These are phyloP conservation scores for Pseudolaguvia tuberculata DNA, from an alignment of 2,113 vertebrate genomes.

Conservation along the genomic window DNA sequence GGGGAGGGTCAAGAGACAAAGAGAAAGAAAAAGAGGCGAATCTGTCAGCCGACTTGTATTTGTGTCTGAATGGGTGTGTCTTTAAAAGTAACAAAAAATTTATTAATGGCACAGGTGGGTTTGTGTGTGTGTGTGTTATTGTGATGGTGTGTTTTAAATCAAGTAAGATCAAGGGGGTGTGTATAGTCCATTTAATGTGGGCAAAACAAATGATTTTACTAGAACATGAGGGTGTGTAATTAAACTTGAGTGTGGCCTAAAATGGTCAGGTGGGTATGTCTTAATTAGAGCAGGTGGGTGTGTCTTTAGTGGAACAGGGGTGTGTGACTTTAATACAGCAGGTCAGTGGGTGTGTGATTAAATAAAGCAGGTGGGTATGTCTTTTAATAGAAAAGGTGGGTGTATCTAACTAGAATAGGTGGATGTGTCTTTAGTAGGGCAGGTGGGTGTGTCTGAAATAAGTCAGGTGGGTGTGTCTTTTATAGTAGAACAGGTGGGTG, in stretches of 20 bases:
- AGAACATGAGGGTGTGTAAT: neutral
- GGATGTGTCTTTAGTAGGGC: neutral
- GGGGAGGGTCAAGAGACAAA: neutral
- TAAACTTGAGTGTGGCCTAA: neutral
- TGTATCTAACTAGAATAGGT: neutral
- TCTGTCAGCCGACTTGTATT: neutral
- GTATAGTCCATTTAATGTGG: neutral
- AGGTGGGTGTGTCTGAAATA: neutral
- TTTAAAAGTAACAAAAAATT: neutral
- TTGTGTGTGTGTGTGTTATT: too few species aligned
- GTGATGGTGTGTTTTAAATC: too few species aligned
- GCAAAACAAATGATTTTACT: neutral
- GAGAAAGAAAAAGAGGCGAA: conserved; percentile 11
- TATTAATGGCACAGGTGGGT: too few species aligned
- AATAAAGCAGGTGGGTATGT: neutral
- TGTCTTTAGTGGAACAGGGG: too few species aligned
- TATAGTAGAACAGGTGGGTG: too few species aligned
- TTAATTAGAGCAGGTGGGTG: neutral
- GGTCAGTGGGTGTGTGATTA: too few species aligned
- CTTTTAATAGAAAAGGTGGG: neutral
- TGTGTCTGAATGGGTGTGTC: conserved; percentile 2
- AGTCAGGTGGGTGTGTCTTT: too few species aligned
- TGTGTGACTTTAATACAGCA: too few species aligned
- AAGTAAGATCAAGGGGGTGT: neutral
- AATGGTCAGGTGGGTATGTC: too few species aligned